phyloP scores from a whole-genome alignment of 2,113 vertebrate species.

The Apodemus speciosus region DNA sequence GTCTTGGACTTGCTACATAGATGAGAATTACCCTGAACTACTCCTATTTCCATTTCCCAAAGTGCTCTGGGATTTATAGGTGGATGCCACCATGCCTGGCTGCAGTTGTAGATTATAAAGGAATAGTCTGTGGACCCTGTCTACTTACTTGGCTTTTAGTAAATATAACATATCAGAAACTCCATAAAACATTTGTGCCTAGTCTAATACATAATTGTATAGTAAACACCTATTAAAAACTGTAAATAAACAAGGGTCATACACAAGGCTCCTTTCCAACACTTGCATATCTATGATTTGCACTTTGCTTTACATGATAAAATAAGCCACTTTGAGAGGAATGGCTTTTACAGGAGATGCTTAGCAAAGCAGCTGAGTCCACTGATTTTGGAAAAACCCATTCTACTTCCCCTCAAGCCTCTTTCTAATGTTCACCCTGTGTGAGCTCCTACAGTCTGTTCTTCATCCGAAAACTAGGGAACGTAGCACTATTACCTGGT shows the following conservation, averaged over 20 bases:
- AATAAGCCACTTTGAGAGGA: slow-evolving; percentile 21
- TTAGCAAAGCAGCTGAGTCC: not conserved
- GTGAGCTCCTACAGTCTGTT: not conserved
- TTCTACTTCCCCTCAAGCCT: not conserved
- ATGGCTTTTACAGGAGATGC: not conserved
- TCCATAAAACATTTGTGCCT: not conserved
- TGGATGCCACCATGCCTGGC: not conserved
- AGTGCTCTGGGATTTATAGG: not conserved
- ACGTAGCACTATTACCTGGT: not conserved
- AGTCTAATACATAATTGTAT: not conserved
- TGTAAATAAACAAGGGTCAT: not conserved
- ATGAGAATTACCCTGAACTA: not conserved
- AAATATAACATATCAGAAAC: not conserved
- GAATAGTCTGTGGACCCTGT: not conserved
- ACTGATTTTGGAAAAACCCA: not conserved
- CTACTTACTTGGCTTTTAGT: not conserved
- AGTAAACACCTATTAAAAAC: not conserved
- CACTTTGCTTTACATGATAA: not conserved
- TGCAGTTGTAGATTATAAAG: slow-evolving; percentile 6
- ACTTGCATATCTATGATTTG: not conserved
- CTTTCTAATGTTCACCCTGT: not conserved
- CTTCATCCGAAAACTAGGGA: not conserved
- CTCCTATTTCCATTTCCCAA: not conserved
- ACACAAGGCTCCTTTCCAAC: not conserved
- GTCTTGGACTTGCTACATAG: not conserved